These are phyloP conservation scores for Zonitis immaculata DNA, from an alignment of 2,888 invertebrate species.

Conservation along the genomic window DNA sequence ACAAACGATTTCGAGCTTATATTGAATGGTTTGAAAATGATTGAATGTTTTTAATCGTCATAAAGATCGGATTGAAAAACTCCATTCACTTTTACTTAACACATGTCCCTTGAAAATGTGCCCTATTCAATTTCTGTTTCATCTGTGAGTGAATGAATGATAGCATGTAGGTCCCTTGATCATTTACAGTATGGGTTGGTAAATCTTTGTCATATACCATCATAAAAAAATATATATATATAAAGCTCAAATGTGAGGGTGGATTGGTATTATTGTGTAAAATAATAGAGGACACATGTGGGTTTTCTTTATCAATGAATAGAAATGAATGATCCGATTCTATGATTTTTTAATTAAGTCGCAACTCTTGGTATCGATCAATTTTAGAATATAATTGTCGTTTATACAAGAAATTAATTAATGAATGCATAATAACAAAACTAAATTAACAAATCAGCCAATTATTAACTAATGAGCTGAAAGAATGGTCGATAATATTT, in stretches of 20 bases:
- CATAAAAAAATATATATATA: background rate
- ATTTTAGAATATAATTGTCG: too few relatives aligned
- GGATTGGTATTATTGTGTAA: constrained; percentile 19
- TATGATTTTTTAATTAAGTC: background rate
- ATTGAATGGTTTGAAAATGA: background rate
- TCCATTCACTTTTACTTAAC: constrained; percentile 3
- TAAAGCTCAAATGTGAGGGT: constrained; percentile 26
- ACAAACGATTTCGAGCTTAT: too few relatives aligned
- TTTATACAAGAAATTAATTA: too few relatives aligned
- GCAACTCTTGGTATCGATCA: background rate
- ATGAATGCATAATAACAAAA: background rate
- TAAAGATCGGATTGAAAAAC: background rate
- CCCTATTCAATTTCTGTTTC: constrained; percentile 6
- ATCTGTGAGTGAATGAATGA: constrained; percentile 34
- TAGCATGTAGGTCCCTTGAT: constrained; percentile 41
- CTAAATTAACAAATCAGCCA: constrained; percentile 5
- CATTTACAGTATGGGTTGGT: constrained; percentile 41
- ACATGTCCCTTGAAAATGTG: constrained; percentile 2
- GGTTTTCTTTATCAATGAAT: constrained; percentile 4
- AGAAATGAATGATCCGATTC: background rate
- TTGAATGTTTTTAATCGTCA: background rate
- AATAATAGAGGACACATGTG: constrained; percentile 8
- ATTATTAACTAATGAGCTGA: constrained; percentile 12
- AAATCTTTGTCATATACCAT: constrained; percentile 34
- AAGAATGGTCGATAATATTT: constrained; percentile 17